Evolutionary conservation across 2,888 invertebrate genomes (phyloP).

Genomic region (Aleiodes alternator): DNA sequence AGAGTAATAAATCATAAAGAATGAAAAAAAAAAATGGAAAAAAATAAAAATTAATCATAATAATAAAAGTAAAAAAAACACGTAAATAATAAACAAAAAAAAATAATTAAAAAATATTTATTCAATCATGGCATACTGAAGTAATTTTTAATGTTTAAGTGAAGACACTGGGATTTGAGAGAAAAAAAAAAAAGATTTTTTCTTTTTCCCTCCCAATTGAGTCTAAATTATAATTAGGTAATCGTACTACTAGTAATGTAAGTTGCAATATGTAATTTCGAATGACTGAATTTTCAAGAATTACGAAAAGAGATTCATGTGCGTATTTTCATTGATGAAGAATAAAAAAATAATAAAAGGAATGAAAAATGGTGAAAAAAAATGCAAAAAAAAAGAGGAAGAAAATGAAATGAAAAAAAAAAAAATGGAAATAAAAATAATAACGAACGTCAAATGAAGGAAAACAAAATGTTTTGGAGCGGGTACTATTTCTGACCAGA

Average conservation of each 20-base stretch:
- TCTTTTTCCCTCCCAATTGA: slow-evolving; percentile 26
- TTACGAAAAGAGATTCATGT: slow-evolving; percentile 39
- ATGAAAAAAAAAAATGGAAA: slow-evolving; percentile 40
- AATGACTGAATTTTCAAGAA: slow-evolving; percentile 52
- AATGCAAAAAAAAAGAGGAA: neutral
- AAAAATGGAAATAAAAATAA: slow-evolving; percentile 36
- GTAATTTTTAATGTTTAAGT: slow-evolving; percentile 44
- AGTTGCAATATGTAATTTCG: slow-evolving; percentile 47
- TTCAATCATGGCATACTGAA: slow-evolving; percentile 60
- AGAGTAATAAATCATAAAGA: slow-evolving; percentile 45
- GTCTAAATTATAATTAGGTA: slow-evolving; percentile 32
- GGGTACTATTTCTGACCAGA: slow-evolving; percentile 63
- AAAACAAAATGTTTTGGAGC: slow-evolving; percentile 51
- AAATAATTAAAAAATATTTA: slow-evolving; percentile 58
- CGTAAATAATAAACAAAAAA: slow-evolving; percentile 47
- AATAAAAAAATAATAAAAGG: slow-evolving; percentile 5
- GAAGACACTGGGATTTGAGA: slow-evolving; percentile 37
- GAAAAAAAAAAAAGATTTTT: slow-evolving; percentile 25
- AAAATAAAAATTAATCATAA: slow-evolving; percentile 51
- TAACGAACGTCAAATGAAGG: slow-evolving; percentile 38
- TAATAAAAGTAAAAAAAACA: slow-evolving; percentile 32
- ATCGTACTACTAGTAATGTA: slow-evolving; percentile 46
- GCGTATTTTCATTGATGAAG: slow-evolving; percentile 34
- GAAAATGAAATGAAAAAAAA: slow-evolving; percentile 33
- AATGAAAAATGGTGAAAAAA: slow-evolving; percentile 17